These are phyloP conservation scores for Idaea straminata DNA, from an alignment of 2,888 invertebrate species.

Conservation along the genomic window DNA sequence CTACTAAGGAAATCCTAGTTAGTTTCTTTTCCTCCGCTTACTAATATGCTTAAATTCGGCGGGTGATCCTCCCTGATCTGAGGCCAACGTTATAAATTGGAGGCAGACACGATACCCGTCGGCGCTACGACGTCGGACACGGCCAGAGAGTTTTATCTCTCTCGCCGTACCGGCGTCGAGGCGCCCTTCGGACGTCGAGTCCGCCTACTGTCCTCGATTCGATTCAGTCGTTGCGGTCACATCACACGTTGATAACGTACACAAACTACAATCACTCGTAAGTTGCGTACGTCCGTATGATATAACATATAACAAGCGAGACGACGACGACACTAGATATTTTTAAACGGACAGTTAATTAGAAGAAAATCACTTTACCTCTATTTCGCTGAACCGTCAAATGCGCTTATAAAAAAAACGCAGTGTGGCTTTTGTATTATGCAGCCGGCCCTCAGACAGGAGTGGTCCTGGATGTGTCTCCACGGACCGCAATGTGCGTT, in stretches of 20 bases:
- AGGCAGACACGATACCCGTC: not conserved
- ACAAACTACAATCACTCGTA: slow-evolving; percentile 26
- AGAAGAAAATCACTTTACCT: too few relatives aligned
- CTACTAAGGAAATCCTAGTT: slow-evolving; percentile 9
- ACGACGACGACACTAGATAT: slow-evolving; percentile 18
- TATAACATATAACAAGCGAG: slow-evolving; percentile 20
- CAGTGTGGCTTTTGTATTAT: too few relatives aligned
- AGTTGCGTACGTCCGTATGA: slow-evolving; percentile 15
- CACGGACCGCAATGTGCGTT: slow-evolving; percentile 59
- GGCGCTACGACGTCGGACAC: slow-evolving; percentile 4
- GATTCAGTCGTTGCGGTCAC: not conserved
- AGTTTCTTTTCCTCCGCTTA: slow-evolving; percentile 9
- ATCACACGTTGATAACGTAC: too few relatives aligned
- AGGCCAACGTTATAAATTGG: slow-evolving; percentile 4
- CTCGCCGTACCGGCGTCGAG: not conserved
- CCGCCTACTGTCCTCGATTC: not conserved
- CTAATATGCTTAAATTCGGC: not conserved
- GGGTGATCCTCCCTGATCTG: too few relatives aligned
- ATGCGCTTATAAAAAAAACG: slow-evolving; percentile 5
- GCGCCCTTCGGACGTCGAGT: not conserved
- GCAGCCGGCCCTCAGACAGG: too few relatives aligned
- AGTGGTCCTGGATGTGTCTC: too few relatives aligned
- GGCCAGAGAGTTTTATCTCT: too few relatives aligned
- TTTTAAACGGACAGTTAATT: slow-evolving; percentile 12
- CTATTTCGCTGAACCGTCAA: not conserved